Base-by-base conservation (phyloP, 2,888 invertebrate genomes). In the Drosophila differens region DNA sequence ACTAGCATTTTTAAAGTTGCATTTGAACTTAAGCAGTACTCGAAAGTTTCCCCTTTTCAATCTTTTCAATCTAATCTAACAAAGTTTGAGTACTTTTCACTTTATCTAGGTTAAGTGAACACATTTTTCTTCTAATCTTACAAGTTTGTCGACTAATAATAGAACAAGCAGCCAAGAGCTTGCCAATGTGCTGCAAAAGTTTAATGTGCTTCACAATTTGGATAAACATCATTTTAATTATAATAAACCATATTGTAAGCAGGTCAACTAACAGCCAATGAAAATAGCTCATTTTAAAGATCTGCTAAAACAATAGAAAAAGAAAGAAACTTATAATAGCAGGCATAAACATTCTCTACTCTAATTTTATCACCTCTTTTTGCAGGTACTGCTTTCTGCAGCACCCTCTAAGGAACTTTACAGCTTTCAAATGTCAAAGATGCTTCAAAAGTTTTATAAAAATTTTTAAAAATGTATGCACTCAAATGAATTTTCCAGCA, bases 401-500 rank as follows among this genome's bases (percentile, higher is more conserved):
- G 35, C 6, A 25, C 5, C 19, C 55, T 55, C 28, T 7, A 4
- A 14, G 5, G 44, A 37, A 53, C 53, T 70, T 60, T 69, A 67
- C 19, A 51, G 30, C 44, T 58, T 68, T 32, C 22, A 14, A 37
- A 58, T 57, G 39, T 39, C 47, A 28, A 37, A 47, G 44, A 37
- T 65, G 53, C 39, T 39, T 25, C 33, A 30, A 37, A 47, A 39
- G 25, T 51, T 75, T 60, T 37, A 59, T 54, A 59, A 70, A 39
- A 62, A 63, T 49, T 62, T 67, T 73, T 3, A 28, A 64, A 67
- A 65, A 61, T 61, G 12, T 33, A 39, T 55, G 68, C 81, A 65
- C 72, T 76, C 14, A 72, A 53, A 52, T 2, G 30, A 41, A 44
- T 51, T 49, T 52, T 39, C 52, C 61, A 25, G 30, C n/a, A 65